Evolutionary conservation across 2,888 invertebrate species (phyloP).

Genomic region (Drosophila anomelani): DNA sequence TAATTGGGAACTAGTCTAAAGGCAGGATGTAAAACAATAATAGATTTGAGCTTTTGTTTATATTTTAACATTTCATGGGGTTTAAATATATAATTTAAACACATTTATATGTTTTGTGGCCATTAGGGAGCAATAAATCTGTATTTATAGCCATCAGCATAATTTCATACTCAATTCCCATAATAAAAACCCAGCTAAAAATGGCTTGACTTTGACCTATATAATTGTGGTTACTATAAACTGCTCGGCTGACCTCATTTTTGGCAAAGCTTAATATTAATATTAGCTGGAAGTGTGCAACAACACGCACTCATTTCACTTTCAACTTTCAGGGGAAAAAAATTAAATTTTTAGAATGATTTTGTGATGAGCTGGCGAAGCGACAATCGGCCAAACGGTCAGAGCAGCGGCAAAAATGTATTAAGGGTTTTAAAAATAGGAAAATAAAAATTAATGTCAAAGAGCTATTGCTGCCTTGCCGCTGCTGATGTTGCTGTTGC

Average conservation of each 20-base stretch:
- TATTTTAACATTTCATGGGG: too few species aligned
- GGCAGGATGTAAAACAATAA: background rate
- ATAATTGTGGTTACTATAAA: background rate
- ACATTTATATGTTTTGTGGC: background rate
- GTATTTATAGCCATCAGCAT: background rate
- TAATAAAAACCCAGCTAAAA: background rate
- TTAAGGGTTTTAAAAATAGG: constrained; percentile 54
- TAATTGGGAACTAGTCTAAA: background rate
- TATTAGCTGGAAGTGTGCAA: background rate
- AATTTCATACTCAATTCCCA: background rate
- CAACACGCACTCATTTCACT: background rate
- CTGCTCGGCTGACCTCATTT: constrained; percentile 17
- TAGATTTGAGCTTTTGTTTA: background rate
- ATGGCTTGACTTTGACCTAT: constrained; percentile 32
- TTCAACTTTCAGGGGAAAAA: background rate
- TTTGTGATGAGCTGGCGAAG: constrained; percentile 26
- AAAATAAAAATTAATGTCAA: constrained; percentile 53
- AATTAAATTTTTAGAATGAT: constrained; percentile 9
- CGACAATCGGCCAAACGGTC: constrained; percentile 33
- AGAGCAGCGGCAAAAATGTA: constrained; percentile 35
- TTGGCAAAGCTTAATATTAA: constrained; percentile 5
- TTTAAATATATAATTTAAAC: too few species aligned
- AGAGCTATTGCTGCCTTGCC: constrained; percentile 39
- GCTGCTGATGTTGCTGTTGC: constrained; percentile 24
- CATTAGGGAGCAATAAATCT: background rate